These are phyloP conservation scores for Pelobates fuscus DNA, from an alignment of 2,113 vertebrate species.

Conservation along the genomic window DNA sequence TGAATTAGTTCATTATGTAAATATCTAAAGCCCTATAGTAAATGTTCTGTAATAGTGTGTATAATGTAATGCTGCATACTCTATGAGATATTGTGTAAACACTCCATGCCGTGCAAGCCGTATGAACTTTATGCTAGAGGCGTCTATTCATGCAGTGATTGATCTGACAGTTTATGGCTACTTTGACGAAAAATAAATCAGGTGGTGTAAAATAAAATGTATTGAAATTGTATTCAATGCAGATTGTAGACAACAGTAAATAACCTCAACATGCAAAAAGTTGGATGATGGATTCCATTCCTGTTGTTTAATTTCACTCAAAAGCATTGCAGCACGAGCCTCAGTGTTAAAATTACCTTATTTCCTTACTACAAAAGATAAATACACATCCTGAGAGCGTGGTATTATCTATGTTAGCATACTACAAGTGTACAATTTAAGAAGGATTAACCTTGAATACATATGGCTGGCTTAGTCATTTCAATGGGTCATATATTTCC, in stretches of 20 bases:
- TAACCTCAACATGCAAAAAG: slow-evolving; percentile 9
- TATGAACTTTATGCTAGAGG: slow-evolving; percentile 28
- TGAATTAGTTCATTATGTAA: neutral
- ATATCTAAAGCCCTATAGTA: neutral
- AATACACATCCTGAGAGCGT: neutral
- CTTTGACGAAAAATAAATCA: slow-evolving; percentile 46
- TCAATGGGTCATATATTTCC: no score
- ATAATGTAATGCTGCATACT: neutral
- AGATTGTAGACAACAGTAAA: slow-evolving; percentile 44
- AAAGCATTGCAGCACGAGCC: slow-evolving; percentile 15
- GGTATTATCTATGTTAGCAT: neutral
- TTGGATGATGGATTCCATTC: slow-evolving; percentile 14
- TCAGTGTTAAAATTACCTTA: slow-evolving; percentile 12
- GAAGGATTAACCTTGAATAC: no score
- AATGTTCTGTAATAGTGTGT: no score
- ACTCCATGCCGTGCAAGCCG: neutral
- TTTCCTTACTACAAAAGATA: neutral
- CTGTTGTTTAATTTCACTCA: slow-evolving; percentile 42
- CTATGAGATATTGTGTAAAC: neutral
- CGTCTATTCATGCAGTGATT: slow-evolving; percentile 34
- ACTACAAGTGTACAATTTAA: neutral
- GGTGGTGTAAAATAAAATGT: slow-evolving; percentile 44
- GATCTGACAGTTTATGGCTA: slow-evolving; percentile 37
- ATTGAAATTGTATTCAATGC: slow-evolving; percentile 46
- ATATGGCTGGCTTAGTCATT: no score